Evolutionary conservation across 2,113 vertebrate genomes (phyloP), one percentile per base, ranked within the genome.

Genomic region (Psophia crepitans): DNA sequence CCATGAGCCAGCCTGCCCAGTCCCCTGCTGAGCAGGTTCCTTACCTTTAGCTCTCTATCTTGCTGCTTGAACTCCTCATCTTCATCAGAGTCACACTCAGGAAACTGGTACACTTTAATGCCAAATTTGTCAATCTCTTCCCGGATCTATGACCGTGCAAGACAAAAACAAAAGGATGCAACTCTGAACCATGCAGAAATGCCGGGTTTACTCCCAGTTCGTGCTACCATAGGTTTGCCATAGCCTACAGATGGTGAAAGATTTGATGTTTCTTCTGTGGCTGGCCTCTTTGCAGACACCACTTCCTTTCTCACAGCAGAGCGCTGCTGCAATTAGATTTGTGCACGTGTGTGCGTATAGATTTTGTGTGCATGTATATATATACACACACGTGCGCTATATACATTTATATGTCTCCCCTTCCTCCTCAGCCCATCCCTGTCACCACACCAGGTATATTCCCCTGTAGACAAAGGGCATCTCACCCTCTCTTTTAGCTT

Each of bases 401-500:
- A n/a, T 56, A 32, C 16, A 35, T 28, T 17, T 5, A 26, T 24
- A 33, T 6, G 37, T 11, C 33, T 93, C 9, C 24, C 21, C 15
- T 70, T 44, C n/a, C 28, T 51, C 10, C 58, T 46, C 58, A 70
- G 37, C 37, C 44, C 39, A 56, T 3, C 37, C n/a, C 61, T 66
- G 15, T n/a, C 12, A 3, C 28, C 33, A 30, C 11, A 51, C 14
- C 28, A 78, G 39, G 8, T 30, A 30, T 9, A 16, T n/a, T n/a
- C 19, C 19, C 11, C 37, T 43, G 20, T 3, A 32, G 14, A 58
- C 16, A 19, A 26, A 5, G 43, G 39, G 6, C 44, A 84, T 33
- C 98, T 99, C 96, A 99, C 99, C 98, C 99, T 96, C 96, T 99
- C 99, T 97, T 99, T 99, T 63, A 99, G 99, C 90, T 99, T 99